Conservation (phyloP, 2,888 invertebrate genomes). For the Drosophila multiciliata region DNA sequence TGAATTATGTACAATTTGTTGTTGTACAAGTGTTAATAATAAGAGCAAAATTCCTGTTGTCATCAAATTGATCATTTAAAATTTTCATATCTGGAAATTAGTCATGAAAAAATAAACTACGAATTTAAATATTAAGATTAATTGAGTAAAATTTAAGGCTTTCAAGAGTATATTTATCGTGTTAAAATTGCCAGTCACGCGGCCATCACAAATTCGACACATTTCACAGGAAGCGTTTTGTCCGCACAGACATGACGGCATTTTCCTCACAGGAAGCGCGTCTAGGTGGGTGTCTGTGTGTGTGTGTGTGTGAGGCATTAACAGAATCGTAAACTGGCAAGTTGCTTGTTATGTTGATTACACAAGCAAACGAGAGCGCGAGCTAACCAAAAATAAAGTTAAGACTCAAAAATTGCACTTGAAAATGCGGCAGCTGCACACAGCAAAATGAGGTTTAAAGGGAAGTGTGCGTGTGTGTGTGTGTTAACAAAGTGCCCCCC, state of each 20-base stretch:
- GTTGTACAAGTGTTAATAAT: background rate
- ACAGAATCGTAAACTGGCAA: slow-evolving; percentile 78
- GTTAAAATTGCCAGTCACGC: slow-evolving; percentile 18
- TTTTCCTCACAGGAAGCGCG: slow-evolving; percentile 70
- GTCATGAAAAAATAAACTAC: background rate
- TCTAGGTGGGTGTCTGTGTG: slow-evolving; percentile 61
- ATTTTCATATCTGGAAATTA: background rate
- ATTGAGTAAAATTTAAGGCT: background rate
- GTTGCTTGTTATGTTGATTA: slow-evolving; percentile 81
- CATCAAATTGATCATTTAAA: background rate
- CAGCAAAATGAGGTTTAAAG: background rate
- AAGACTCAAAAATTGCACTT: slow-evolving; percentile 57
- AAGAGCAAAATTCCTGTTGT: background rate
- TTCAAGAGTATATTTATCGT: background rate
- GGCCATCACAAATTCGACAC: slow-evolving; percentile 55
- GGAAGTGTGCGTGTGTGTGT: background rate
- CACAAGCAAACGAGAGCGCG: slow-evolving; percentile 47
- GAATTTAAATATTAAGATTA: background rate
- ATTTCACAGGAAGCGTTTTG: slow-evolving; percentile 74
- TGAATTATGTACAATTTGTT: background rate
- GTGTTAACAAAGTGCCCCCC: background rate
- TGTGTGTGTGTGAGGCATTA: slow-evolving; percentile 62
- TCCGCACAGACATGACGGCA: slow-evolving; percentile 57
- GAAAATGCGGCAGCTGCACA: slow-evolving; percentile 37
- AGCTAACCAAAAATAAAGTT: slow-evolving; percentile 56